Base-by-base conservation (phyloP, 2,888 invertebrate genomes). In the Zootermopsis nevadensis region DNA sequence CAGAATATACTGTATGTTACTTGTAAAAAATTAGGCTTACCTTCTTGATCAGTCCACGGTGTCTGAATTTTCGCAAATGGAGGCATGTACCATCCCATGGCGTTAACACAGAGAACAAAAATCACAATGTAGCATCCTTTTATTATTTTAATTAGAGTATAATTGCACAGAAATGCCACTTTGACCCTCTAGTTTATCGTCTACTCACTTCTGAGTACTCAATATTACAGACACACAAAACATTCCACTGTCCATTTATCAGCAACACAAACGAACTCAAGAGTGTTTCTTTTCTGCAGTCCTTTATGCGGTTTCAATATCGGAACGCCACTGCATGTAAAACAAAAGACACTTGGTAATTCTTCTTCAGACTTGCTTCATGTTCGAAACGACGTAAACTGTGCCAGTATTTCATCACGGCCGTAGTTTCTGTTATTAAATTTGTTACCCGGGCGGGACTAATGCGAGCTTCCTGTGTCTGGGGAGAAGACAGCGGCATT, bases 61-160 rank as follows among this genome's bases (percentile, higher is more conserved):
- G 80, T 30, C 27, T 80, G 48, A 8, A 53, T 48, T 30, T 31
- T 80, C 35, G 55, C 35, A 38, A 53, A 83, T 31, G 72, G 67
- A 22, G 83, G 83, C 83, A 83, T 83, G 42, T 55, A 83, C 83
- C 83, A 83, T 35, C 83, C 83, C 83, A 83, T 83, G 42, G 30
- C 76, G 12, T 15, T 76, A 27, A 60, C 60, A 60, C 60, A n/a
- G n/a, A 3, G n/a, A 60, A 60, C 60, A n/a, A 60, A 19, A n/a
- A 60, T 22, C 60, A n/a, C 60, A n/a, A 8, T 15, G 60, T 60
- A 60, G n/a, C 27, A n/a, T 27, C 19, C 12, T 12, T 4, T 55
- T 24, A 15, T 55, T 3, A n/a, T n/a, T n/a, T 60, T 60, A 60
- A 60, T 60, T 60, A 2, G n/a, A 60, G 60, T n/a, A 27, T n/a